Evolutionary conservation across 2,797 vertebrate genomes (phyloP).

Genomic region (Coccyzus lansbergi): DNA sequence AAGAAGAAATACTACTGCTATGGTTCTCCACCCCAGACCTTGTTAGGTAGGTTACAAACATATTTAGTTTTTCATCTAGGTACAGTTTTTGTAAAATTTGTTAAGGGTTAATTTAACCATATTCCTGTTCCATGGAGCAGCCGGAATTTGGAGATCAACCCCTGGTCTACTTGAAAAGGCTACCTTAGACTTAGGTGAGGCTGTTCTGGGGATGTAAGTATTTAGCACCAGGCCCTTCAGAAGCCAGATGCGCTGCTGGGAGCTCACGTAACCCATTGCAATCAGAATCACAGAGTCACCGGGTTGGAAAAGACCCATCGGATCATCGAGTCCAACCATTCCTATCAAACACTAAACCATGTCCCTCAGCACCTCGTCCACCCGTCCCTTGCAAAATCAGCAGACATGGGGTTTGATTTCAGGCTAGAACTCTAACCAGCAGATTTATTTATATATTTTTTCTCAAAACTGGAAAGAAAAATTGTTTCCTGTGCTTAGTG

Average conservation of each 20-base stretch:
- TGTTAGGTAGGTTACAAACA: neutral
- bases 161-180: neutral
- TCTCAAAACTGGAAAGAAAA: neutral
- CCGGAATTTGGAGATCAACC: neutral
- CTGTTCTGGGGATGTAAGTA: neutral
- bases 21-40: neutral
- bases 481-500: neutral
- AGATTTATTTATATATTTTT: neutral
- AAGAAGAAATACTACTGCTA: neutral
- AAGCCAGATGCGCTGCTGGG: neutral
- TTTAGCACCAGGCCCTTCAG: neutral
- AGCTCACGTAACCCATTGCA: neutral
- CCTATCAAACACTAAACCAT: too few species aligned
- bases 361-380: too few species aligned
- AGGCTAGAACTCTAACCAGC: neutral
- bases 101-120: neutral
- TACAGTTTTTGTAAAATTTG: neutral
- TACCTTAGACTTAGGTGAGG: neutral
- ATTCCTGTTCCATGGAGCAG: neutral
- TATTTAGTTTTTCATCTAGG: neutral
- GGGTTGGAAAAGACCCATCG: too few species aligned
- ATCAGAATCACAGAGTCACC: too few species aligned
- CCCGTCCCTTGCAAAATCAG: conserved; percentile 7
- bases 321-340: too few species aligned
- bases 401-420: neutral